Conservation (phyloP, 1,140 invertebrate species). For the Drosophila nasuta region DNA sequence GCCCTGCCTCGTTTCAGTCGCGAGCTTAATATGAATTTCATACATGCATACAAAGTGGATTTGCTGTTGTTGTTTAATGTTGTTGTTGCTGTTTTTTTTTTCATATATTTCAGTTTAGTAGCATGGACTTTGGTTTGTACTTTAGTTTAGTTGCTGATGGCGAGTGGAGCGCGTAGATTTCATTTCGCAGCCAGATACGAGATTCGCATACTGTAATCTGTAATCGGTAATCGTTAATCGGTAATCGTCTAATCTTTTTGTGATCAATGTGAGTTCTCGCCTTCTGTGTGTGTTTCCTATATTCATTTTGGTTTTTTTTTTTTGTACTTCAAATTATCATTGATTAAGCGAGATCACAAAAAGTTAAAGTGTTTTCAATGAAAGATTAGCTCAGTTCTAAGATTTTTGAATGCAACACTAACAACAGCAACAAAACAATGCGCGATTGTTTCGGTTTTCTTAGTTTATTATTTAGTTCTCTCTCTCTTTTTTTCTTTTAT, state of each 20-base stretch:
- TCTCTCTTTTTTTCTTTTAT: slow-evolving; percentile 9
- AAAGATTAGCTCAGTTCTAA: slow-evolving; percentile 6
- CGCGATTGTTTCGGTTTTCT: slow-evolving; percentile 40
- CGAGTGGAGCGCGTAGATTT: slow-evolving; percentile 76
- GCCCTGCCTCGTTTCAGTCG: slow-evolving; percentile 34
- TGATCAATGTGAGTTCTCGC: slow-evolving; percentile 22
- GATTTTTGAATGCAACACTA: slow-evolving; percentile 34
- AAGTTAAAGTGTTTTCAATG: slow-evolving; percentile 51
- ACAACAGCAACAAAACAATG: slow-evolving; percentile 37
- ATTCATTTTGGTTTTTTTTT: too few relatives aligned
- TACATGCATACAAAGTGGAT: slow-evolving; percentile 77
- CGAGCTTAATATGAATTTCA: slow-evolving; percentile 78
- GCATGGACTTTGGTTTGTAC: slow-evolving; percentile 74
- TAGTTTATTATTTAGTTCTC: slow-evolving; percentile 10
- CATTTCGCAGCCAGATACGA: slow-evolving; percentile 26
- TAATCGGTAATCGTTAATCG: not conserved
- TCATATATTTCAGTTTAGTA: slow-evolving; percentile 75
- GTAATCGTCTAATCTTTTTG: not conserved
- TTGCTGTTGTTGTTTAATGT: slow-evolving; percentile 45
- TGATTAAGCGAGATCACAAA: slow-evolving; percentile 38
- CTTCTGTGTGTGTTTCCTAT: slow-evolving; percentile 4
- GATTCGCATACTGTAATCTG: slow-evolving; percentile 1
- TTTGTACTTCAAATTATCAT: slow-evolving; percentile 7
- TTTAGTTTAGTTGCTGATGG: slow-evolving; percentile 81
- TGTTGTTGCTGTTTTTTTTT: slow-evolving; percentile 16